Conservation (phyloP, 2,888 invertebrate species). For the Ceraclea dissimilis region DNA sequence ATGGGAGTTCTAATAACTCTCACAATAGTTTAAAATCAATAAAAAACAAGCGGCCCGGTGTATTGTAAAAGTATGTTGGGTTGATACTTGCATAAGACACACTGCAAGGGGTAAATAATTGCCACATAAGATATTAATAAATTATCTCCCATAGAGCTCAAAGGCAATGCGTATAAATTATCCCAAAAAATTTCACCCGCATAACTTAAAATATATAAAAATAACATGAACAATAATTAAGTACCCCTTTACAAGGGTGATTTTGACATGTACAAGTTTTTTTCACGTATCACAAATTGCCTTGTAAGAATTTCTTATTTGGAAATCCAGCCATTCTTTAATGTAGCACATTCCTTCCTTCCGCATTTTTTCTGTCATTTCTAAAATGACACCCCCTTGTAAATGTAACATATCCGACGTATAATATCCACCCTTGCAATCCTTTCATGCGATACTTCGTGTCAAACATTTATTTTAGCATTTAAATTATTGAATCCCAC, state of each 20-base stretch:
- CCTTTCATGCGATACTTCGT: background rate
- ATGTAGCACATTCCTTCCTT: conserved; percentile 11
- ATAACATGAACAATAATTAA: conserved; percentile 9
- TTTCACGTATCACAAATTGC: conserved; percentile 6
- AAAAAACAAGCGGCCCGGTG: too few species aligned
- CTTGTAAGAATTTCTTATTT: conserved; percentile 16
- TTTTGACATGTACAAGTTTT: conserved; percentile 1
- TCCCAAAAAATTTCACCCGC: conserved; percentile 11
- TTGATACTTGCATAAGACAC: background rate
- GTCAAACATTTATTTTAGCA: background rate
- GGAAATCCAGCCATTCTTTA: conserved; percentile 8
- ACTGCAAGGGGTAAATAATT: conserved; percentile 1
- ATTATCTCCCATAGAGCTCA: background rate
- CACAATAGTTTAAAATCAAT: too few species aligned
- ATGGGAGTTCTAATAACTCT: too few species aligned
- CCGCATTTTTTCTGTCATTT: conserved; percentile 9
- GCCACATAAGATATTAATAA: background rate
- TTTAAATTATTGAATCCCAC: background rate
- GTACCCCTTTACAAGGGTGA: background rate
- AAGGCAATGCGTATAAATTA: conserved; percentile 11
- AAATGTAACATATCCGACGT: background rate
- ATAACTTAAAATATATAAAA: conserved; percentile 13
- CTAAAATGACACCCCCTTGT: background rate
- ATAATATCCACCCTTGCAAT: background rate
- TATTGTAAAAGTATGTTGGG: too few species aligned